Conservation (phyloP, 64 coral and sea anemone species). For the Montipora cactus region DNA sequence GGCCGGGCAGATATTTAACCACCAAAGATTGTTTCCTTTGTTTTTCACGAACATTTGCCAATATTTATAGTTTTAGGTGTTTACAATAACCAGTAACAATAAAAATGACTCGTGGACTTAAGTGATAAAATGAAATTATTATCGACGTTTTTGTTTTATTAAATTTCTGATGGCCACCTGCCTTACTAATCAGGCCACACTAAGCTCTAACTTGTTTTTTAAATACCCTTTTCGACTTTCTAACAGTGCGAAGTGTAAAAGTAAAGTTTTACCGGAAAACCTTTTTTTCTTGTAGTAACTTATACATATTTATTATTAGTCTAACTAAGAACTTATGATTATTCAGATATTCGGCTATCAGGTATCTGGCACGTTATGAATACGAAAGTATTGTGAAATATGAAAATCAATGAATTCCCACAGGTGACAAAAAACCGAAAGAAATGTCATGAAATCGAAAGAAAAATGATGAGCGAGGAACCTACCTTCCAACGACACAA, state of each 20-base stretch:
- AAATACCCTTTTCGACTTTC: too few species aligned
- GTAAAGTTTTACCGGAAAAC: too few species aligned
- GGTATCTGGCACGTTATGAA: not conserved
- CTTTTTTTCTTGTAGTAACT: not conserved
- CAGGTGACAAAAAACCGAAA: not conserved
- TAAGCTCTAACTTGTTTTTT: too few species aligned
- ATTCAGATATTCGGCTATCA: too few species aligned
- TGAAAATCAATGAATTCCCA: not conserved
- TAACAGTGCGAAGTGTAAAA: too few species aligned
- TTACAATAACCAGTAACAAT: not conserved
- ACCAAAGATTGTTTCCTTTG: not conserved
- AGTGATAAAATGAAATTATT: not conserved
- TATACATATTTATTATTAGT: too few species aligned
- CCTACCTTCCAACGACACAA: constrained; percentile 43
- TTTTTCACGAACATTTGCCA: not conserved
- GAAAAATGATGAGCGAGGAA: too few species aligned
- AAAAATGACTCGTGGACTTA: too few species aligned
- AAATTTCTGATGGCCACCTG: too few species aligned
- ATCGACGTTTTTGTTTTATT: too few species aligned
- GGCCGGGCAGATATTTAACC: not conserved
- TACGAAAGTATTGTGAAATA: not conserved
- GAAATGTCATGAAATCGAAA: not conserved
- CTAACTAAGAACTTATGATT: too few species aligned
- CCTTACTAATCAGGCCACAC: too few species aligned
- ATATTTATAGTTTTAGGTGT: not conserved